Evolutionary conservation across 92 coral and sea anemone species (phyloP), one percentile per base, ranked within the genome.

Genomic region (Phenganax stokvisi): DNA sequence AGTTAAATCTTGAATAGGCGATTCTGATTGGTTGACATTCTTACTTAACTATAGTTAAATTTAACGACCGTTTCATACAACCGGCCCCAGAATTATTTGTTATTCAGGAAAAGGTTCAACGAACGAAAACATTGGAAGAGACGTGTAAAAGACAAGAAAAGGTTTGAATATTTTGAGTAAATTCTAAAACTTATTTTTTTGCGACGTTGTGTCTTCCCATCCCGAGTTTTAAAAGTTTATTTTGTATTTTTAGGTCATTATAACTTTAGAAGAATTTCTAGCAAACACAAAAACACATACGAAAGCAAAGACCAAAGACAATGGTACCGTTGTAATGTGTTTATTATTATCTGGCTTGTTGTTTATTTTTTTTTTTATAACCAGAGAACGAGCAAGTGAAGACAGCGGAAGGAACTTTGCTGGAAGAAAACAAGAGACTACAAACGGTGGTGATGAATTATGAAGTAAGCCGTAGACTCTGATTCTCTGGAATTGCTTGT

Each of bases 111-210:
- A 90, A 85, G 79, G 76, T 92, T 0, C 99, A 91, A 62, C 92
- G 92, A 78, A 82, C 89, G 12, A 86, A 89, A 81, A 83, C 99
- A 16, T 83, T 92, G 58, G 97, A 96, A 77, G 97, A 92, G 9
- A 90, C 99, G 25, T 96, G 99, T 84, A 94, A 88, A 77, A 92
- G 92, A 81, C 98, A 94, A 80, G 98, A 94, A 73, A 89, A 92
- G 88, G 97, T 92, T 66, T 37, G 5, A 37, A 37, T 37, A 37
- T 2, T 37, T 37, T 37, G 58, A 20, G 59, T 54, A 51, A 8
- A 11, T 52, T 17, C 31, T 44, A 65, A 71, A 71, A 71, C 65
- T 11, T 17, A 30, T 10, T 71, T 30, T 28, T 16, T 16, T 37
- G 12, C 12, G 12, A 11, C 12, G 2, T 67, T 28, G 9, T 4